These are phyloP conservation scores for Chinchilla lanigera DNA, from an alignment of 2,113 vertebrate genomes.

Conservation along the genomic window DNA sequence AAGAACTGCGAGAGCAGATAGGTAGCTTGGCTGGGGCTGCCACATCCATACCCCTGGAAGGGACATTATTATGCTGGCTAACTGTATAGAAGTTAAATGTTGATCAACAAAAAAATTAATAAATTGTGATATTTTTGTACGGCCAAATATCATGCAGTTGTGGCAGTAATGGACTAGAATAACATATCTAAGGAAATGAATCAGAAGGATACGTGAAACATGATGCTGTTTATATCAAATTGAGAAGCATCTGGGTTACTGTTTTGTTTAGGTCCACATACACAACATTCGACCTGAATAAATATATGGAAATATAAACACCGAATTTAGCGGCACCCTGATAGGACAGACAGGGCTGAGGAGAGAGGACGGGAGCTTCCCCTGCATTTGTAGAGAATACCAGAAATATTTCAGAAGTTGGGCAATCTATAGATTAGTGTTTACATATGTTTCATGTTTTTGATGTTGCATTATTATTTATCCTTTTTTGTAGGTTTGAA, in stretches of 20 bases:
- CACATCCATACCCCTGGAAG: no score
- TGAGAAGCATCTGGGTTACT: neutral
- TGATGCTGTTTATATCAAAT: neutral
- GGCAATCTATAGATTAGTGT: neutral
- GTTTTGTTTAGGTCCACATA: neutral
- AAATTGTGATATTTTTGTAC: neutral
- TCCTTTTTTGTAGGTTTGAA: neutral
- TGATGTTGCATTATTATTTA: neutral
- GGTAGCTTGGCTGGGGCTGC: no score
- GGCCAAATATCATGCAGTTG: neutral
- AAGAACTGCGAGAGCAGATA: no score
- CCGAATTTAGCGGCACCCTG: neutral
- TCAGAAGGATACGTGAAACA: neutral
- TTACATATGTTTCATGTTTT: neutral
- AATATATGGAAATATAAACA: neutral
- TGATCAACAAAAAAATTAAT: conserved; percentile 21
- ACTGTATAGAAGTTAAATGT: neutral
- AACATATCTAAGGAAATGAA: neutral
- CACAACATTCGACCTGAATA: neutral
- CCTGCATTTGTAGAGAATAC: neutral
- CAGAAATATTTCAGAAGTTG: neutral
- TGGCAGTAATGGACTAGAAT: neutral
- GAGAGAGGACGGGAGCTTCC: neutral
- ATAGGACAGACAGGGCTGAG: neutral
- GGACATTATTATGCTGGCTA: neutral